These are phyloP conservation scores for Aphodius granarius DNA, from an alignment of 2,888 invertebrate genomes.

Conservation along the genomic window DNA sequence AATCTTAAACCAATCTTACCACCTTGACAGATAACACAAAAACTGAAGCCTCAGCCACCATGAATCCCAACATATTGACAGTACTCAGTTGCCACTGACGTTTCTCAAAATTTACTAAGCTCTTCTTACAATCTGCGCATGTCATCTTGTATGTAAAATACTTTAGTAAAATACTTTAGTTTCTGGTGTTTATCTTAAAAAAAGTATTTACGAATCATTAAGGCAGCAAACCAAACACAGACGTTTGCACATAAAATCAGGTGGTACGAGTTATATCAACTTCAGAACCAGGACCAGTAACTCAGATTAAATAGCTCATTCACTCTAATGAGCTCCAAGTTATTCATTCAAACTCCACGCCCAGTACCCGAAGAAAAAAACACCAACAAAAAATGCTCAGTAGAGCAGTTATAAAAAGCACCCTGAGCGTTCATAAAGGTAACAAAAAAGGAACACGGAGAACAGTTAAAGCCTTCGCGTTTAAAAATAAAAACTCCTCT, in stretches of 20 bases:
- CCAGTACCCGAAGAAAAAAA: not conserved
- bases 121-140: no score
- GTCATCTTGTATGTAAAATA: no score
- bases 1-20: not conserved
- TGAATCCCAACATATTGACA: no score
- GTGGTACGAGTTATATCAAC: no score
- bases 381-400: not conserved
- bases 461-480: not conserved
- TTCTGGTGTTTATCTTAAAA: no score
- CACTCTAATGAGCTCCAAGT: not conserved
- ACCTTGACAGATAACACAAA: not conserved
- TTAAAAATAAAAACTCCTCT: not conserved
- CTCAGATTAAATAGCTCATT: not conserved
- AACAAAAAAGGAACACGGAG: not conserved
- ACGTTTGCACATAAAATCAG: not conserved
- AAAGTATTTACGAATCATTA: no score
- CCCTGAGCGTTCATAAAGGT: constrained; percentile 5
- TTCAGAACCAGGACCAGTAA: not conserved
- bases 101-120: no score
- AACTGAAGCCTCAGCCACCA: no score
- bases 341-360: not conserved
- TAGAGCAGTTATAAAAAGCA: not conserved
- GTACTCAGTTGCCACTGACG: no score
- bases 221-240: not conserved
- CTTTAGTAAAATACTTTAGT: no score